Percentiles rank a stretch among this genome's conserved stretches.
Evolutionary conservation across 2,888 invertebrate species (phyloP).

Genomic region (Pomacea canaliculata): DNA sequence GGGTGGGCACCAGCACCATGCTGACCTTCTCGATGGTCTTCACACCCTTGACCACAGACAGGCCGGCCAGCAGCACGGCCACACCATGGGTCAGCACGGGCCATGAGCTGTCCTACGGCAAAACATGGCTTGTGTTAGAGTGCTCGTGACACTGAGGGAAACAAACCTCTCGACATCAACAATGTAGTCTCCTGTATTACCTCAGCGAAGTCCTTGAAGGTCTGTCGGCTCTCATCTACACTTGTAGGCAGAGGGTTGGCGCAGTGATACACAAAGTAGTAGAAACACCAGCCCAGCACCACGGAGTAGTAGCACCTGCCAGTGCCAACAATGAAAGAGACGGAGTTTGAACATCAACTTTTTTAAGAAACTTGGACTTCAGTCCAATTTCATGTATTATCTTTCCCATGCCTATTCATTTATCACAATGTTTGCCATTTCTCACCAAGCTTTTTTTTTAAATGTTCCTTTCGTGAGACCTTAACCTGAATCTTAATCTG

Average conservation of each 20-base stretch:
- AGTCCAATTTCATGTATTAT: too few species aligned
- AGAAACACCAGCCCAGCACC: slow-evolving; percentile 66
- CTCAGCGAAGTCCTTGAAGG: slow-evolving; percentile 58
- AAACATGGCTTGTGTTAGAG: not conserved
- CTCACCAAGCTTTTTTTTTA: too few species aligned
- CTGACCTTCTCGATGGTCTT: slow-evolving; percentile 64
- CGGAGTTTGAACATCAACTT: too few species aligned
- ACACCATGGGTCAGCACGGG: slow-evolving; percentile 57
- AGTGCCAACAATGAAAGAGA: not conserved
- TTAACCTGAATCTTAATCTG: too few species aligned
- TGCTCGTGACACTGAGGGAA: not conserved
- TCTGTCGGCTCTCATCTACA: slow-evolving; percentile 42
- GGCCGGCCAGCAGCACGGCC: slow-evolving; percentile 48
- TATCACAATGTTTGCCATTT: too few species aligned
- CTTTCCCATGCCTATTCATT: too few species aligned
- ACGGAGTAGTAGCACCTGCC: slow-evolving; percentile 64
- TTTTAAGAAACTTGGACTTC: too few species aligned
- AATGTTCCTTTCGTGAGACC: too few species aligned
- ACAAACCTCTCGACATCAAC: not conserved
- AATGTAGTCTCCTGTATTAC: slow-evolving; percentile 31
- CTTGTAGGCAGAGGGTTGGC: slow-evolving; percentile 49
- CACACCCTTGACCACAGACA: slow-evolving; percentile 59
- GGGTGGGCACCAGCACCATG: slow-evolving; percentile 57
- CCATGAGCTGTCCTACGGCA: slow-evolving; percentile 59
- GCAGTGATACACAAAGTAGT: slow-evolving; percentile 56